A percentile compares a stretch with the other conserved stretches of the same genome.
Conservation (phyloP, 2,797 vertebrate species). For the Mionectes olivaceus region DNA sequence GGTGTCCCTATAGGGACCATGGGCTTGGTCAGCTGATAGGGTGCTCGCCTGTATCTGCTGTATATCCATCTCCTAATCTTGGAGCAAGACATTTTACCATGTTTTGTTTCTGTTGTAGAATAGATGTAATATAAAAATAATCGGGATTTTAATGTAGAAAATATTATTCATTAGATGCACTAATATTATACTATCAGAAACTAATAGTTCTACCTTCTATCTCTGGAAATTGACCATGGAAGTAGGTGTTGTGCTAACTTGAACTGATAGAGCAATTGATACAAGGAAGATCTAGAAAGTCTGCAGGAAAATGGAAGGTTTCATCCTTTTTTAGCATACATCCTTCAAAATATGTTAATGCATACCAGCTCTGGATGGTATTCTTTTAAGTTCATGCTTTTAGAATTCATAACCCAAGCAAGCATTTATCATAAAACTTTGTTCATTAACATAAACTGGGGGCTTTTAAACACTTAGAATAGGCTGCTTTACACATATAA, state of each 20-base stretch:
- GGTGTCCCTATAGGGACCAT: neutral
- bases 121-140: neutral
- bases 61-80: neutral
- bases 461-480: neutral
- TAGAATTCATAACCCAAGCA: neutral
- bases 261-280: neutral
- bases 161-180: neutral
- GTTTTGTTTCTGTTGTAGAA: neutral
- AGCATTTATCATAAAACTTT: neutral
- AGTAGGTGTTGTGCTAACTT: neutral
- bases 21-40: accelerated
- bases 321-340: neutral
- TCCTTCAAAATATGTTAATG: neutral
- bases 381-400: neutral
- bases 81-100: neutral
- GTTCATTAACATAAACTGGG: neutral
- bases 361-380: neutral
- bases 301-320: neutral
- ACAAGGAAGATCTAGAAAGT: neutral
- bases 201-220: neutral
- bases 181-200: neutral
- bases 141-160: neutral
- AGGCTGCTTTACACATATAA: neutral
- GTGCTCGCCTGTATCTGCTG: neutral
- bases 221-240: neutral